A percentile compares a stretch with the other conserved stretches of the same genome.
Conservation (phyloP, 92 coral and sea anemone genomes). For the Zoanthus solanderi region DNA sequence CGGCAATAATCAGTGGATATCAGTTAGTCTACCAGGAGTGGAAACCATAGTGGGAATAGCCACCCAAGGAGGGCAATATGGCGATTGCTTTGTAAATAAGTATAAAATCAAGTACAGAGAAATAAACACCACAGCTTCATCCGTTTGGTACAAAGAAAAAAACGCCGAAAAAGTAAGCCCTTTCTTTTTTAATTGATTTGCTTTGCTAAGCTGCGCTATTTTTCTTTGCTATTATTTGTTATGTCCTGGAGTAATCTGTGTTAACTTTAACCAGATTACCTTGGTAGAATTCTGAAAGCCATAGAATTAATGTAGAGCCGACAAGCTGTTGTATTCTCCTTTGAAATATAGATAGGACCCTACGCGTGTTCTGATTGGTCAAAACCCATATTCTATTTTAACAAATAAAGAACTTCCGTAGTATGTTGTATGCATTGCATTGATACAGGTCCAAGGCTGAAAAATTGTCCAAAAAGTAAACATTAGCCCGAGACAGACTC, state of each 20-base stretch:
- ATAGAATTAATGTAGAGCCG: no score
- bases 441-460: no score
- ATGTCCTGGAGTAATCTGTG: neutral
- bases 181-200: neutral
- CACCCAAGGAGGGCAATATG: slow-evolving; percentile 1
- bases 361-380: no score
- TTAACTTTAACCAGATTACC: no score
- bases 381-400: no score
- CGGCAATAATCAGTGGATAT: neutral
- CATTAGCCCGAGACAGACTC: no score
- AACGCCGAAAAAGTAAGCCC: neutral
- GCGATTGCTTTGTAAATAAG: neutral
- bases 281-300: no score
- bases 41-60: slow-evolving; percentile 18
- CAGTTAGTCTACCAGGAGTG: neutral
- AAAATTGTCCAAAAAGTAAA: no score
- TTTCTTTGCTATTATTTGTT: neutral
- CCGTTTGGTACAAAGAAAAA: neutral
- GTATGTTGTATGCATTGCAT: no score
- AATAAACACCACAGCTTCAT: neutral
- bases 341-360: no score
- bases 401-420: no score
- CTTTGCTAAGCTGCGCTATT: neutral
- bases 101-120: neutral
- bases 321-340: no score